These are phyloP conservation scores for Tenebrosternarchus preto DNA, from an alignment of 2,113 vertebrate genomes.

Conservation along the genomic window DNA sequence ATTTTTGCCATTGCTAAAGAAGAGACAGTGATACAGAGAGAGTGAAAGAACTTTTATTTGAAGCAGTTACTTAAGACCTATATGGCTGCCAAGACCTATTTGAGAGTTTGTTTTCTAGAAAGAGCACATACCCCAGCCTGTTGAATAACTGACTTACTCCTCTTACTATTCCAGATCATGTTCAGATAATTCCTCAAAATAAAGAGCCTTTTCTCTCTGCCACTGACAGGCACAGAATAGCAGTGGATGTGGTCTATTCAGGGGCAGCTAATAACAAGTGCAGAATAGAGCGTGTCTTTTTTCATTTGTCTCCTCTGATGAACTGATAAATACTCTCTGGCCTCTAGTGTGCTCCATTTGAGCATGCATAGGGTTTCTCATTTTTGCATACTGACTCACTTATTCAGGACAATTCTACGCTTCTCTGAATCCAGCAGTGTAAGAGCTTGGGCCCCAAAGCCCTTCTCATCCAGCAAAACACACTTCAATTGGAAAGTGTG, in stretches of 20 bases:
- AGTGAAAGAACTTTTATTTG: not conserved
- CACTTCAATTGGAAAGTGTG: not conserved
- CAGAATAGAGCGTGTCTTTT: constrained; percentile 40
- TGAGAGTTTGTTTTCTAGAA: constrained; percentile 11
- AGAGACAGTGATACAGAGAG: not conserved
- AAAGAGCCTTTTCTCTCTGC: constrained; percentile 35
- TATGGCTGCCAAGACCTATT: not conserved
- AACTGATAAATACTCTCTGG: constrained; percentile 43
- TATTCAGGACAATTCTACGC: not conserved
- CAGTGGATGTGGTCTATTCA: constrained; percentile 19
- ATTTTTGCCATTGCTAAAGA: not conserved
- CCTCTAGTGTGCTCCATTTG: constrained; percentile 28
- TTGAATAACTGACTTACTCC: not conserved
- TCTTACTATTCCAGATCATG: not conserved
- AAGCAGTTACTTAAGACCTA: not conserved
- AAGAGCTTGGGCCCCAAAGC: not conserved
- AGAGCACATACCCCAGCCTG: not conserved
- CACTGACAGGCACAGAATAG: constrained; percentile 14
- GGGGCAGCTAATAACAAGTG: constrained; percentile 30
- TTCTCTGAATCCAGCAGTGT: not conserved
- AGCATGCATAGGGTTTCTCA: constrained; percentile 8
- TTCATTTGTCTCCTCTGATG: constrained; percentile 47
- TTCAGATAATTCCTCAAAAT: constrained; percentile 32
- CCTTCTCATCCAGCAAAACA: not conserved
- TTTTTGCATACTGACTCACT: constrained; percentile 30